A percentile compares a stretch with the other conserved stretches of the same genome.
Evolutionary conservation across 2,113 vertebrate genomes (phyloP).

Genomic region (Cynocephalus volans): DNA sequence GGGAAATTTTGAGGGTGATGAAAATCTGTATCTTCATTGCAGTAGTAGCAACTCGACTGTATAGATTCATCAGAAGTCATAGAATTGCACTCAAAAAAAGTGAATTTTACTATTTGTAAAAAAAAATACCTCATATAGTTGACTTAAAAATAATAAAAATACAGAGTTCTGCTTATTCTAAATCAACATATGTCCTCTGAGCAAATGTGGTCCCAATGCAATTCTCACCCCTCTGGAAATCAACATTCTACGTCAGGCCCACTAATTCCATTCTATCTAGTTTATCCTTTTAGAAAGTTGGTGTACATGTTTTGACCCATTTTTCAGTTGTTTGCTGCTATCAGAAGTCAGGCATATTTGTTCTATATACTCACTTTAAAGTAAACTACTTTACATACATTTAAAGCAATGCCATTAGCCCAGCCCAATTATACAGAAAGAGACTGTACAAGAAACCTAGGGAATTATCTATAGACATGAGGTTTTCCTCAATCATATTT

Average conservation of each 20-base stretch:
- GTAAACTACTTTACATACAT: background rate
- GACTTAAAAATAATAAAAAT: background rate
- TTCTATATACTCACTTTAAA: conserved; percentile 9
- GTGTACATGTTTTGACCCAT: background rate
- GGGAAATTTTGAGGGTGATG: background rate
- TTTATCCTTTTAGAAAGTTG: background rate
- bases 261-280: background rate
- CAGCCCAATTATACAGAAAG: conserved; percentile 25
- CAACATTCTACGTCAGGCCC: background rate
- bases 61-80: background rate
- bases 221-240: background rate
- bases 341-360: background rate
- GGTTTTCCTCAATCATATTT: conserved; percentile 51
- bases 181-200: background rate
- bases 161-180: background rate
- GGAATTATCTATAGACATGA: conserved; percentile 52
- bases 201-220: background rate
- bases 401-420: background rate
- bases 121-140: background rate
- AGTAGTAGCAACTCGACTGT: background rate
- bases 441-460: background rate
- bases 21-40: background rate
- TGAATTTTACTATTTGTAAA: background rate
- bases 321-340: background rate
- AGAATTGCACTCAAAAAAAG: background rate